phyloP scores from a whole-genome alignment of 2,113 vertebrate genomes.

The Epinephelus fuscoguttatus region DNA sequence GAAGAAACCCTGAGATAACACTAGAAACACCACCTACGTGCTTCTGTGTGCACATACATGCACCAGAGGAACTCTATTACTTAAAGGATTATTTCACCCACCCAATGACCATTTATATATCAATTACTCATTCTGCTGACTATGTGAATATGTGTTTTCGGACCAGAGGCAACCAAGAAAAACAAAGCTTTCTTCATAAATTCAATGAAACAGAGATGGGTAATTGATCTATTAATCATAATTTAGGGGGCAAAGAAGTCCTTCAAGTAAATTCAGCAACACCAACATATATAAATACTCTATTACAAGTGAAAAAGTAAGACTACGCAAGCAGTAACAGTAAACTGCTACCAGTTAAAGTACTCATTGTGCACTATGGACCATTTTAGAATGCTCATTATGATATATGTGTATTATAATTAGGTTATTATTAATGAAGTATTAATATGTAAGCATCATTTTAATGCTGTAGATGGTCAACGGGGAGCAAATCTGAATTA shows the following conservation, averaged over 20 bases:
- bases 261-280: background rate
- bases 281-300: background rate
- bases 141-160: too few species aligned
- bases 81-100: background rate
- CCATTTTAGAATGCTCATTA: background rate
- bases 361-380: background rate
- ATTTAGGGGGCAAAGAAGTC: too few species aligned
- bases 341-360: background rate
- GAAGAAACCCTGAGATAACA: conserved; percentile 48
- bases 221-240: too few species aligned
- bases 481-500: too few species aligned
- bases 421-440: background rate
- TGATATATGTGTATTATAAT: background rate
- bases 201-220: too few species aligned
- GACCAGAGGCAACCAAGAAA: too few species aligned
- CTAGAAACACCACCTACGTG: conserved; percentile 14
- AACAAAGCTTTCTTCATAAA: too few species aligned
- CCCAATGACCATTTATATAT: too few species aligned
- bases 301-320: too few species aligned
- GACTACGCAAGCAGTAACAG: background rate
- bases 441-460: background rate
- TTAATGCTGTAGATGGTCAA: background rate
- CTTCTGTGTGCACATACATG: background rate
- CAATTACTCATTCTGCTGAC: too few species aligned
- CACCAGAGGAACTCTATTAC: background rate